Evolutionary conservation across 2,113 vertebrate species (phyloP).

Genomic region (Tympanuchus pallidicinctus): DNA sequence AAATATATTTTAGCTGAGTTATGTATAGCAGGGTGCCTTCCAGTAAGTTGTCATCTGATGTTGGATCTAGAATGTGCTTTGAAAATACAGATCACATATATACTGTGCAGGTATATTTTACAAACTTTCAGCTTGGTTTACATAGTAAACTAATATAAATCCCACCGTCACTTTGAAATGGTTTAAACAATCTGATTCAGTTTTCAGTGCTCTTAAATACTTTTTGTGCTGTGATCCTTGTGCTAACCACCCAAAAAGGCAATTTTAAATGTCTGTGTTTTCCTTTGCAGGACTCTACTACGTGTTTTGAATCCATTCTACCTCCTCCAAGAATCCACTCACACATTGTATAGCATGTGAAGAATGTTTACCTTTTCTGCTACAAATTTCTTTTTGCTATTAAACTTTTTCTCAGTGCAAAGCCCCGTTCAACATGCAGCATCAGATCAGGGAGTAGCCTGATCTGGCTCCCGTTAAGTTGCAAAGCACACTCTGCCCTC

Average conservation of each 20-base stretch:
- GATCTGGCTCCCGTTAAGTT: too few relatives aligned
- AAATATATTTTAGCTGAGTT: background rate
- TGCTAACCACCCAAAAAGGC: background rate
- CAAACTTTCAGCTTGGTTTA: background rate
- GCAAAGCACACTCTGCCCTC: background rate
- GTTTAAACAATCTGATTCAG: background rate
- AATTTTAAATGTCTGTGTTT: rapidly evolving
- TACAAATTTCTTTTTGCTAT: background rate
- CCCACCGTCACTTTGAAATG: background rate
- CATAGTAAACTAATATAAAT: background rate
- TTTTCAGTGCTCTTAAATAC: background rate
- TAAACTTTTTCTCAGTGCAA: background rate
- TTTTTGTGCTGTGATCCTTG: background rate
- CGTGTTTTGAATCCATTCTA: background rate
- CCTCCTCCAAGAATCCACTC: background rate
- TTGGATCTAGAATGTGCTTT: background rate
- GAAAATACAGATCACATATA: background rate
- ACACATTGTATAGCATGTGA: background rate
- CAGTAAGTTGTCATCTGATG: background rate
- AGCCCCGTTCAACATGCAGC: rapidly evolving
- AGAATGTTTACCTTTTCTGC: background rate
- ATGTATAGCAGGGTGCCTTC: background rate
- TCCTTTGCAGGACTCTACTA: background rate
- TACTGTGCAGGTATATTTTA: background rate
- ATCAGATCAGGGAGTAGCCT: rapidly evolving